These are phyloP conservation scores for Melangyna quadrimaculata DNA, from an alignment of 2,888 invertebrate genomes.

Conservation along the genomic window DNA sequence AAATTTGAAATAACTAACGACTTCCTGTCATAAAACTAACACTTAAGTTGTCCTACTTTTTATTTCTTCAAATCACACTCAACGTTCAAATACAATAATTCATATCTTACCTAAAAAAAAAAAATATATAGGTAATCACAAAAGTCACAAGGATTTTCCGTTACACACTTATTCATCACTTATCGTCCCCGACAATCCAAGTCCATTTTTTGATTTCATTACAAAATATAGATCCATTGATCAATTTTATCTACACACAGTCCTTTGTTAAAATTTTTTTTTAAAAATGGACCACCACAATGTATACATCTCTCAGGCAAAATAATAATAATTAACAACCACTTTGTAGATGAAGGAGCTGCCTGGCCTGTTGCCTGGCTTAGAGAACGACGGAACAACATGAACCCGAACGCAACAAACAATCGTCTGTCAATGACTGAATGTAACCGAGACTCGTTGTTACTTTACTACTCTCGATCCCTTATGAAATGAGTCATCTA, in stretches of 20 bases:
- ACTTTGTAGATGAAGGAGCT: conserved; percentile 8
- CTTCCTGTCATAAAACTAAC: conserved; percentile 49
- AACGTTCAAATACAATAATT: not conserved
- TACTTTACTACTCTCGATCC: conserved; percentile 49
- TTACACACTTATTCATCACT: conserved; percentile 30
- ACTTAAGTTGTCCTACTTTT: conserved; percentile 37
- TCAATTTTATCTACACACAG: conserved; percentile 37
- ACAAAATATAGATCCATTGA: conserved; percentile 52
- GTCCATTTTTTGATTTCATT: conserved; percentile 31
- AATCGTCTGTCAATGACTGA: conserved; percentile 69
- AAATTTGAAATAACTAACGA: conserved; percentile 42
- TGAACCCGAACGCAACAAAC: conserved; percentile 66
- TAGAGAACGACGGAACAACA: conserved; percentile 32
- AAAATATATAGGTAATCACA: not conserved
- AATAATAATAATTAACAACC: conserved; percentile 12
- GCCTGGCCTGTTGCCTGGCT: not conserved
- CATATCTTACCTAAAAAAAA: not conserved
- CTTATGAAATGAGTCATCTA: conserved; percentile 70
- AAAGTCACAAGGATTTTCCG: conserved; percentile 33
- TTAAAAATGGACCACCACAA: conserved; percentile 6
- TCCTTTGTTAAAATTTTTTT: conserved; percentile 47
- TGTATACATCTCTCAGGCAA: not conserved
- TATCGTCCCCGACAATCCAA: conserved; percentile 1
- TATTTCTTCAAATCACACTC: not conserved
- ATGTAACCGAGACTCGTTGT: conserved; percentile 60